phyloP scores from a whole-genome alignment of 2,888 invertebrate species.

The Osmoderma eremita region DNA sequence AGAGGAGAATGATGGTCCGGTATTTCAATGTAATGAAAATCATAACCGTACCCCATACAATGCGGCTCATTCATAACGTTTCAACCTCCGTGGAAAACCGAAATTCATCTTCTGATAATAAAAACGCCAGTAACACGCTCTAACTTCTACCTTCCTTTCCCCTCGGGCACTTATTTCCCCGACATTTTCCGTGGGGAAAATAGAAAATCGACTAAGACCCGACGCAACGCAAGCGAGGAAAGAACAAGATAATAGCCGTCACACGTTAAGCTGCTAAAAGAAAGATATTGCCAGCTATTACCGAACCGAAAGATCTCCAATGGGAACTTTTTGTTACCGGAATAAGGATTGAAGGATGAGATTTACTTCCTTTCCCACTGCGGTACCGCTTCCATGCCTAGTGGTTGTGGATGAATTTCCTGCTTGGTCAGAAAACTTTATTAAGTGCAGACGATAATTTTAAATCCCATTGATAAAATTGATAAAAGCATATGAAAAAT shows the following conservation, averaged over 20 bases:
- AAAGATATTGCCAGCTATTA: constrained; percentile 15
- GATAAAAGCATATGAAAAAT: not conserved
- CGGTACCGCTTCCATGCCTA: too few relatives aligned
- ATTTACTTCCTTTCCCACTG: too few relatives aligned
- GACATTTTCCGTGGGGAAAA: not conserved
- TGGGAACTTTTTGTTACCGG: not conserved
- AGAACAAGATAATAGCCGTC: constrained; percentile 19
- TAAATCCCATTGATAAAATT: not conserved
- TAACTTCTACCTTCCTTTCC: not conserved
- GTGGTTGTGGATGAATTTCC: constrained; percentile 10
- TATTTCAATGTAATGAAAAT: too few relatives aligned
- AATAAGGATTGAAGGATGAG: constrained; percentile 4
- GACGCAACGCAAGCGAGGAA: not conserved
- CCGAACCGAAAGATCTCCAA: constrained; percentile 9
- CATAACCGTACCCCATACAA: not conserved
- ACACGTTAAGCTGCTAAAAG: constrained; percentile 11
- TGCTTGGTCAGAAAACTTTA: constrained; percentile 1
- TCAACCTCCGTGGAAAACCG: not conserved
- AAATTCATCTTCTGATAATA: constrained; percentile 6
- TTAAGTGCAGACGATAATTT: not conserved
- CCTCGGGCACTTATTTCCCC: constrained; percentile 1
- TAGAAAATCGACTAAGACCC: constrained; percentile 2
- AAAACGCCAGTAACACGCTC: not conserved
- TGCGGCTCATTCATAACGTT: not conserved
- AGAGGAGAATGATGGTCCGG: too few relatives aligned